Evolutionary conservation across 1,140 invertebrate genomes (phyloP).

Genomic region (Macrotrachela quadricornifera): DNA sequence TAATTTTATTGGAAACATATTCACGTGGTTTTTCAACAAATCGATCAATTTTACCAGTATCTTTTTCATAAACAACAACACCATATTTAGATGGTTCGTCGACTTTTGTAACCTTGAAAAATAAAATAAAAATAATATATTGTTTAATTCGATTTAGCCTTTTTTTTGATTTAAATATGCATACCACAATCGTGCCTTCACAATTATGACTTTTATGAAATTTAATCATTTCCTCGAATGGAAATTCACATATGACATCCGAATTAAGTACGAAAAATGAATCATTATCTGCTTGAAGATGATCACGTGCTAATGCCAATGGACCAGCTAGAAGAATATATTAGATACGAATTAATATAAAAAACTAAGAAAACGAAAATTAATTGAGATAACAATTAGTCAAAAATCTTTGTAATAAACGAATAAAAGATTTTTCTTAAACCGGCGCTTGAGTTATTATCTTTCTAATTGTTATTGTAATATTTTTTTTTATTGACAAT

Average conservation of each 20-base stretch:
- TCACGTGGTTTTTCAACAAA: constrained; percentile 98
- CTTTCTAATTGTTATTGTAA: no score
- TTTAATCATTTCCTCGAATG: constrained; percentile 74
- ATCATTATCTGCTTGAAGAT: constrained; percentile 36
- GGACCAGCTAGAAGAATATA: constrained; percentile 86
- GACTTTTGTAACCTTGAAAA: constrained; percentile 60
- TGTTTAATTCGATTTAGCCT: background rate
- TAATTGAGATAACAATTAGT: no score
- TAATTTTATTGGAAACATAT: constrained; percentile 98
- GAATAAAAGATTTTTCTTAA: no score
- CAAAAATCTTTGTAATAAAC: no score
- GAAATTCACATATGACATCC: constrained; percentile 97
- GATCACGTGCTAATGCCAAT: constrained; percentile 60
- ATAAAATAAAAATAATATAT: background rate
- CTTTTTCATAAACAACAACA: constrained; percentile 62
- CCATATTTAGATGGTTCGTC: constrained; percentile 99
- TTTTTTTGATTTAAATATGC: background rate
- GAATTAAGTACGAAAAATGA: constrained; percentile 97
- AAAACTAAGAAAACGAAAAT: background rate
- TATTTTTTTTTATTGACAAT: no score
- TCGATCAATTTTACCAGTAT: constrained; percentile 59
- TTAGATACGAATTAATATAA: constrained; percentile 1
- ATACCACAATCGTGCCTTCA: constrained; percentile 74
- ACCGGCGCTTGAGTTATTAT: no score
- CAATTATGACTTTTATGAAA: constrained; percentile 79